phyloP scores from a whole-genome alignment of 2,113 vertebrate species.

The Megaleporinus macrocephalus region DNA sequence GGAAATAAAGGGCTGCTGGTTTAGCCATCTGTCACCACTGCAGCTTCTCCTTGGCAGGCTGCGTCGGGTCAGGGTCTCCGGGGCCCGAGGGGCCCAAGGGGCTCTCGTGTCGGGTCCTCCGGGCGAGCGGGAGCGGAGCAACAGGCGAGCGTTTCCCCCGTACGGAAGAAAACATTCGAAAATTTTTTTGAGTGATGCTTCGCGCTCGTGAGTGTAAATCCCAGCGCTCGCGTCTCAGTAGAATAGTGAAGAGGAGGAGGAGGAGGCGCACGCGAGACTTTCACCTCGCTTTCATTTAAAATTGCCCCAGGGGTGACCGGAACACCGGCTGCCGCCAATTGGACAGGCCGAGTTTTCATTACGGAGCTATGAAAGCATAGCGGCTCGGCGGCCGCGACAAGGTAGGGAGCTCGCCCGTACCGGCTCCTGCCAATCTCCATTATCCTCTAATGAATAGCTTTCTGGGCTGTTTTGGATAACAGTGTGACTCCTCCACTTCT shows the following conservation, averaged over 20 bases:
- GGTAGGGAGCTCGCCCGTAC: neutral
- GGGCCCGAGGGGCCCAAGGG: neutral
- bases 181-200: too few species aligned
- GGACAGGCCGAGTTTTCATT: neutral
- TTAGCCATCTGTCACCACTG: constrained; percentile 15
- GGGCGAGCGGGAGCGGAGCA: neutral
- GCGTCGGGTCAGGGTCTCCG: constrained; percentile 2
- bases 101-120: neutral
- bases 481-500: too few species aligned
- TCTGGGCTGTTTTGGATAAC: neutral
- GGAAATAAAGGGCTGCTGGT: constrained; percentile 21
- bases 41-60: neutral
- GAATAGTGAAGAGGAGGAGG: neutral
- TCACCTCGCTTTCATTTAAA: neutral
- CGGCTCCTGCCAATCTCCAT: neutral
- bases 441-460: neutral
- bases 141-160: neutral
- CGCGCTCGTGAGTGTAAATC: neutral
- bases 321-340: neutral
- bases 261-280: neutral
- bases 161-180: too few species aligned
- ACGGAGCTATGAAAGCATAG: neutral
- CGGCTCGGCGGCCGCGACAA: neutral
- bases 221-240: too few species aligned
- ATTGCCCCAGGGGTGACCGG: neutral